Conservation (phyloP, 1,140 invertebrate genomes). For the Xylocopa sonorina region DNA sequence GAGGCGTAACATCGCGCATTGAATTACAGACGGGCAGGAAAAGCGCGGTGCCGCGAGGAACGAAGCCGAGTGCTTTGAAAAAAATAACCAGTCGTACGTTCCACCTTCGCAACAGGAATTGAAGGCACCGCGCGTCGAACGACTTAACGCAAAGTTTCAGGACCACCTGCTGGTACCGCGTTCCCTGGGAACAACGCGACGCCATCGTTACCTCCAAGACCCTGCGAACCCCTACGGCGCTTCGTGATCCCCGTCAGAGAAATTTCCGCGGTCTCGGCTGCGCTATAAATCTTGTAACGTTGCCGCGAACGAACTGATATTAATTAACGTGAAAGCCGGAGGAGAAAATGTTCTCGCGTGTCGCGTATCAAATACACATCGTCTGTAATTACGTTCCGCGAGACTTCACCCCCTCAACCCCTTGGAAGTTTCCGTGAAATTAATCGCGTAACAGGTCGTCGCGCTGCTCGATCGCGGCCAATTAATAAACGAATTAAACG, state of each 20-base stretch:
- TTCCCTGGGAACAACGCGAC: constrained; percentile 13
- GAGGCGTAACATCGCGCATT: neutral
- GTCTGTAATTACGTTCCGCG: neutral
- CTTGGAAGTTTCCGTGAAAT: constrained; percentile 16
- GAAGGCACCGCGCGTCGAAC: neutral
- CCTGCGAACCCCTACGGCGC: constrained; percentile 1
- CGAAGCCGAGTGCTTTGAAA: constrained; percentile 15
- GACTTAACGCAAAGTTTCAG: constrained; percentile 38
- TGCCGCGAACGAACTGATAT: constrained; percentile 57
- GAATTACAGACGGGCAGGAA: neutral
- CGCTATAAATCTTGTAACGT: constrained; percentile 56
- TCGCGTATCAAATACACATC: constrained; percentile 22
- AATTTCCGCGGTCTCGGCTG: constrained; percentile 49
- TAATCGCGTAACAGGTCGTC: neutral
- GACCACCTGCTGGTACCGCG: constrained; percentile 26
- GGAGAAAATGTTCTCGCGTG: constrained; percentile 32
- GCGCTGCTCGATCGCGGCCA: neutral
- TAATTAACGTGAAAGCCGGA: constrained; percentile 63
- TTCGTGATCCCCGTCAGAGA: constrained; percentile 42
- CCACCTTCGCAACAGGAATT: constrained; percentile 43
- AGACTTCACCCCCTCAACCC: neutral
- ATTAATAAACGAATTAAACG: neutral
- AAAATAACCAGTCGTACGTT: constrained; percentile 37
- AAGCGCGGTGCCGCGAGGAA: neutral
- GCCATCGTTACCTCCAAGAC: constrained; percentile 26